A percentile compares a stretch with the other conserved stretches of the same genome.
Conservation (phyloP, 1,140 invertebrate species). For the Zelostemma sp. region DNA sequence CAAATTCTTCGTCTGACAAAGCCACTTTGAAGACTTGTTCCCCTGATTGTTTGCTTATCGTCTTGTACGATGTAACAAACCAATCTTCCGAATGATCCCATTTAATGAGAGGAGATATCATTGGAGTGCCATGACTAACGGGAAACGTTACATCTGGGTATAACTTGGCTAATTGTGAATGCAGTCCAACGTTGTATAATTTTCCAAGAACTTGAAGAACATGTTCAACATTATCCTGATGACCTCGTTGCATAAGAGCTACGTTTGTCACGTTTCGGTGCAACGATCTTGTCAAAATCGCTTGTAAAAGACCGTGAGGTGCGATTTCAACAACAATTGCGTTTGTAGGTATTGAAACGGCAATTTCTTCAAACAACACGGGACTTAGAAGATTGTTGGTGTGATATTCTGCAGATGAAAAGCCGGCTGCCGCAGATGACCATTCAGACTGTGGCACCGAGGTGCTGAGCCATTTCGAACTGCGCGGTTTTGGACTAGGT, state of each 20-base stretch:
- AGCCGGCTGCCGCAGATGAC: slow-evolving; percentile 76
- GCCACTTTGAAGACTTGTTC: slow-evolving; percentile 75
- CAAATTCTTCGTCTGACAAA: slow-evolving; percentile 77
- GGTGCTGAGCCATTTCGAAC: slow-evolving; percentile 87
- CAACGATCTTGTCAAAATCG: slow-evolving; percentile 76
- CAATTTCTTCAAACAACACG: slow-evolving; percentile 89
- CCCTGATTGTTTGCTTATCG: slow-evolving; percentile 75
- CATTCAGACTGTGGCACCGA: slow-evolving; percentile 84
- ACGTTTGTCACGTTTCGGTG: slow-evolving; percentile 76
- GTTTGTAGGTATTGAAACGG: slow-evolving; percentile 81
- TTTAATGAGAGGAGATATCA: slow-evolving; percentile 78
- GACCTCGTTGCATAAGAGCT: slow-evolving; percentile 82
- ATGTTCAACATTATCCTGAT: slow-evolving; percentile 79
- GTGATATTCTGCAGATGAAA: slow-evolving; percentile 91
- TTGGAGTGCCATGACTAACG: slow-evolving; percentile 79
- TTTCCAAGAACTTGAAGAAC: slow-evolving; percentile 81
- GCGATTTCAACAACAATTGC: slow-evolving; percentile 87
- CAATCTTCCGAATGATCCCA: slow-evolving; percentile 93
- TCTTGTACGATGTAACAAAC: slow-evolving; percentile 75
- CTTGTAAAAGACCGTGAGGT: slow-evolving; percentile 82
- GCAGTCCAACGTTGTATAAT: slow-evolving; percentile 76
- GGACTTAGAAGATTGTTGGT: slow-evolving; percentile 90
- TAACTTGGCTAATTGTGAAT: slow-evolving; percentile 73
- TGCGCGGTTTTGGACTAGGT: slow-evolving; percentile 77
- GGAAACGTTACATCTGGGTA: slow-evolving; percentile 78